Evolutionary conservation across 2,888 invertebrate species (phyloP).

Genomic region (Amphimallon solstitiale): DNA sequence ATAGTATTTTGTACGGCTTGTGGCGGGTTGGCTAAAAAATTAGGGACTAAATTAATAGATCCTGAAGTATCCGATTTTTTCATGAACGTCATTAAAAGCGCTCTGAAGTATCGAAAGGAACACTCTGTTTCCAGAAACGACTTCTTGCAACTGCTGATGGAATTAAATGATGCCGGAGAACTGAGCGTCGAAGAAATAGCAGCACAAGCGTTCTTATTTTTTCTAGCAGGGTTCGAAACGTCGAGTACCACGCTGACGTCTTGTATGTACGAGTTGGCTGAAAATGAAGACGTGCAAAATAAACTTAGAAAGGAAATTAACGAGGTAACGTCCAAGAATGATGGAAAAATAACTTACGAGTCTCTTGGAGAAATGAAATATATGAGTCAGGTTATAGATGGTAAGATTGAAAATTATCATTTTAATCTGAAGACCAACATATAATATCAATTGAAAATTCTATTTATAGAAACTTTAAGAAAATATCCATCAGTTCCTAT

Average conservation of each 20-base stretch:
- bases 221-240: slow-evolving; percentile 65
- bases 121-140: slow-evolving; percentile 52
- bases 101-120: slow-evolving; percentile 49
- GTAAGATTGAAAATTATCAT: slow-evolving; percentile 45
- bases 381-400: slow-evolving; percentile 61
- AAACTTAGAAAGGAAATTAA: slow-evolving; percentile 61
- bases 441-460: too few species aligned
- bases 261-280: slow-evolving; percentile 60
- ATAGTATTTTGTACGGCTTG: slow-evolving; percentile 64
- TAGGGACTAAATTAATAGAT: slow-evolving; percentile 45
- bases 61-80: slow-evolving; percentile 51
- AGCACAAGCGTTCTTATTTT: slow-evolving; percentile 63
- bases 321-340: slow-evolving; percentile 50
- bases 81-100: slow-evolving; percentile 47
- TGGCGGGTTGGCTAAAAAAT: slow-evolving; percentile 37
- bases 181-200: slow-evolving; percentile 51
- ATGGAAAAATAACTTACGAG: slow-evolving; percentile 60
- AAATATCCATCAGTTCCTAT: slow-evolving; percentile 54
- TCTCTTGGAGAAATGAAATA: slow-evolving; percentile 63
- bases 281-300: slow-evolving; percentile 60
- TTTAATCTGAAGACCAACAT: not conserved
- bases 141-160: slow-evolving; percentile 58
- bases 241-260: slow-evolving; percentile 62
- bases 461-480: slow-evolving; percentile 55
- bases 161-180: slow-evolving; percentile 45